Conservation (phyloP, 2,113 vertebrate species). For the Ornithorhynchus anatinus region DNA sequence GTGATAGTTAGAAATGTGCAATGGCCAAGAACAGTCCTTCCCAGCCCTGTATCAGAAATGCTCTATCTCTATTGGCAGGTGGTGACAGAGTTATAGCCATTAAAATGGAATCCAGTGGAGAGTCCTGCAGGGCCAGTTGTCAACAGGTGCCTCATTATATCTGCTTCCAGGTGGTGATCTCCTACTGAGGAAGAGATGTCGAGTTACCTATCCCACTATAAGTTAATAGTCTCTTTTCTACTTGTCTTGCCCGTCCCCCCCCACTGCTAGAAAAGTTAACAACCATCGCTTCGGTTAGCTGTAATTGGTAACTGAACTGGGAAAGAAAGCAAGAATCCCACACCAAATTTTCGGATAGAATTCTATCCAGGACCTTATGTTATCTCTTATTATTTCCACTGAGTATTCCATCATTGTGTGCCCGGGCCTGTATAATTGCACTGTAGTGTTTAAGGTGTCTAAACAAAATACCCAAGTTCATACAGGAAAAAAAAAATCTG, state of each 20-base stretch:
- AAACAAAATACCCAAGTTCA: slow-evolving; percentile 15
- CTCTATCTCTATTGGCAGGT: not conserved
- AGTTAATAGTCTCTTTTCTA: not conserved
- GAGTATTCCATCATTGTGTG: slow-evolving; percentile 9
- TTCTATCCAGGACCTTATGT: not conserved
- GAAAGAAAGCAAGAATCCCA: not conserved
- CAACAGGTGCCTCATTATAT: not conserved
- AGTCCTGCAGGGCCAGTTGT: not conserved
- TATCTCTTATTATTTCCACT: slow-evolving; percentile 12
- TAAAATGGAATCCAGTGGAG: not conserved
- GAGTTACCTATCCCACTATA: rapidly evolving
- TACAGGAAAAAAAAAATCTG: slow-evolving; percentile 33
- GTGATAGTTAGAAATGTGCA: not conserved
- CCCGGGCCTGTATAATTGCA: not conserved
- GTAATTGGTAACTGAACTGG: not conserved
- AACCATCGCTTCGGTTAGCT: not conserved
- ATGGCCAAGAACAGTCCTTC: not conserved
- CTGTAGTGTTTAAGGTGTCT: not conserved
- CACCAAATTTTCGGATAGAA: too few species aligned
- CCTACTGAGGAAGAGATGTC: not conserved
- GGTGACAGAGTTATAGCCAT: not conserved
- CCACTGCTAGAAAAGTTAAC: rapidly evolving
- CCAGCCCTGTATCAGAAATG: too few species aligned
- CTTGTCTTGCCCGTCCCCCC: not conserved
- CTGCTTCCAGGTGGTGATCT: not conserved